Evolutionary conservation across 1,140 invertebrate genomes (phyloP).

Genomic region (Xylocopa sonorina): DNA sequence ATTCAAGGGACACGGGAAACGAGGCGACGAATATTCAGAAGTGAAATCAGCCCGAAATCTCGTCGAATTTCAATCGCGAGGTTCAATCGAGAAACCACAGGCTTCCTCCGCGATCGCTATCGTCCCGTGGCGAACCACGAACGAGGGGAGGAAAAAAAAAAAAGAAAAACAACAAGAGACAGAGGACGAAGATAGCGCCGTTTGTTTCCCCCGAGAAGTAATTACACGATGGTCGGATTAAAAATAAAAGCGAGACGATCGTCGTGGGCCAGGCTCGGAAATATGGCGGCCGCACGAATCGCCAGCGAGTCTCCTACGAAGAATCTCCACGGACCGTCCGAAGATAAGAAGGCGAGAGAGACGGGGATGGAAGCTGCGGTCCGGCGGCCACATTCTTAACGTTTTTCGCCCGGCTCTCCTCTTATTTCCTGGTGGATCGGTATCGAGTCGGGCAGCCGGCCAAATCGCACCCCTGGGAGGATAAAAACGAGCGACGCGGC

Average conservation of each 20-base stretch:
- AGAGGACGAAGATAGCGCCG: neutral
- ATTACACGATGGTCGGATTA: constrained; percentile 40
- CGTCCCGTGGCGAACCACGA: neutral
- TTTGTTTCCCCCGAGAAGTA: constrained; percentile 9
- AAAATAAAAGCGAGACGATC: constrained; percentile 24
- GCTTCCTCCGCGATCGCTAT: too few species aligned
- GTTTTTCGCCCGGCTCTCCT: constrained; percentile 37
- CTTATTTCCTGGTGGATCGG: constrained; percentile 52
- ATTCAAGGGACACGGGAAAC: too few species aligned
- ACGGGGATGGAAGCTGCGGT: neutral
- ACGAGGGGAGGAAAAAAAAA: neutral
- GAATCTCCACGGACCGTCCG: neutral
- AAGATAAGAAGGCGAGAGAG: neutral
- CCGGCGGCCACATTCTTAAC: constrained; percentile 47
- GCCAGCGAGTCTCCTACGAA: neutral
- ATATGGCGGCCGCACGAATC: constrained; percentile 15
- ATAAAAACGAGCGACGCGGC: constrained; percentile 42
- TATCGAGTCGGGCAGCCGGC: constrained; percentile 60
- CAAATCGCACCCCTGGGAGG: constrained; percentile 63
- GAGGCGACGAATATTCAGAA: too few species aligned
- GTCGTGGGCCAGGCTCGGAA: constrained; percentile 6
- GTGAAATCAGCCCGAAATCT: too few species aligned
- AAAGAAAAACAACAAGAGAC: too few species aligned
- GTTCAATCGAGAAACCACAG: too few species aligned
- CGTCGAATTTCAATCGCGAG: neutral